These are phyloP conservation scores for Platycheirus albimanus DNA, from an alignment of 2,888 invertebrate genomes.

Conservation along the genomic window DNA sequence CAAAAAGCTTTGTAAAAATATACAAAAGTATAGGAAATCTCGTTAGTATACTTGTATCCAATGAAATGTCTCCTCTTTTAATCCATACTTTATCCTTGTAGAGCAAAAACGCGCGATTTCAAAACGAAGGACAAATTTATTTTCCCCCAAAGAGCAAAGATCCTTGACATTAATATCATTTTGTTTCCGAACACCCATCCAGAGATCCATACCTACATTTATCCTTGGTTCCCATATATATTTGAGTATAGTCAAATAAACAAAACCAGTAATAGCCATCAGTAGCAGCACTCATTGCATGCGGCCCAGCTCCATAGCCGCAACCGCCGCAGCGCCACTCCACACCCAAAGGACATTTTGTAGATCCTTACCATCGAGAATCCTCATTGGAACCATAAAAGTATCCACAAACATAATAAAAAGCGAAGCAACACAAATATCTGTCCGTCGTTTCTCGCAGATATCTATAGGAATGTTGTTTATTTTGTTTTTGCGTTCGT, in stretches of 20 bases:
- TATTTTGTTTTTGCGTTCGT: background rate
- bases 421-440: constrained; percentile 61
- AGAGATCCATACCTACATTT: background rate
- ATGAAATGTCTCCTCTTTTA: constrained; percentile 58
- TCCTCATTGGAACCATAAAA: constrained; percentile 69
- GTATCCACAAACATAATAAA: constrained; percentile 66
- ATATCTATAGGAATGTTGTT: background rate
- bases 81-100: constrained; percentile 56
- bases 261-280: constrained; percentile 48
- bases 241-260: constrained; percentile 42
- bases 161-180: constrained; percentile 60
- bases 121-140: constrained; percentile 38
- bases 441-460: constrained; percentile 37
- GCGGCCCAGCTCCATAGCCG: too few relatives aligned
- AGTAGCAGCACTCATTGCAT: constrained; percentile 39
- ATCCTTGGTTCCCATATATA: background rate
- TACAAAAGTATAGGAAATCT: too few relatives aligned
- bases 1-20: too few relatives aligned
- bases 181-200: background rate
- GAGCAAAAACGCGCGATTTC: constrained; percentile 44
- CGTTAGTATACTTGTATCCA: background rate
- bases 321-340: too few relatives aligned
- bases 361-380: constrained; percentile 46
- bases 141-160: constrained; percentile 10
- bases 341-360: constrained; percentile 46